phyloP scores from a whole-genome alignment of 2,888 invertebrate species.

The Cheilosia impressa region DNA sequence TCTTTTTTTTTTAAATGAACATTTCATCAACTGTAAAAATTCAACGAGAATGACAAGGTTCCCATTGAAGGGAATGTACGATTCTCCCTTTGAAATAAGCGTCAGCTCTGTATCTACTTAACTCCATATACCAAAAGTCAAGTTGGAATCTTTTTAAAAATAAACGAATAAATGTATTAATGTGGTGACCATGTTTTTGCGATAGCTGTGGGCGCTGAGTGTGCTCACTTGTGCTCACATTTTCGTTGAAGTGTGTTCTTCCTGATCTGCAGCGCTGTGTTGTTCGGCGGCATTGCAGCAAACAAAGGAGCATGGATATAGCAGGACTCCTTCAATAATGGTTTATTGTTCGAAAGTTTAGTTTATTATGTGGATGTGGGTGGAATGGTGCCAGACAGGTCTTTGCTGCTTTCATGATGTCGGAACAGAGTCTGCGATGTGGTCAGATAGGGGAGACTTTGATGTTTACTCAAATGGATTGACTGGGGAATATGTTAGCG shows the following conservation, averaged over 20 bases:
- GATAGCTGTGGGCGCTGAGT: slow-evolving; percentile 12
- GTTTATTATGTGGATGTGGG: too few species aligned
- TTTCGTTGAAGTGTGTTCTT: slow-evolving; percentile 15
- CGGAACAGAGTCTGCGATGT: too few species aligned
- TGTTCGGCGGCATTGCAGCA: background rate
- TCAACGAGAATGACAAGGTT: slow-evolving; percentile 14
- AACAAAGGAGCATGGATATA: too few species aligned
- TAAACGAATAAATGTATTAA: slow-evolving; percentile 25
- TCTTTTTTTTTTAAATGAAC: background rate
- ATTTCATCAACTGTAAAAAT: slow-evolving; percentile 10
- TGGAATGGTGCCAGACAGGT: too few species aligned
- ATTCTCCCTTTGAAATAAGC: slow-evolving; percentile 1
- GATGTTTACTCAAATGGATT: too few species aligned
- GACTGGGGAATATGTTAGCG: too few species aligned
- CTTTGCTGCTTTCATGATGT: too few species aligned
- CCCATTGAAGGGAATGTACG: background rate
- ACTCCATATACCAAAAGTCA: slow-evolving; percentile 10
- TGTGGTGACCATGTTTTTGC: slow-evolving; percentile 23
- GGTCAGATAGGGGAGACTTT: too few species aligned
- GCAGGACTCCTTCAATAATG: too few species aligned
- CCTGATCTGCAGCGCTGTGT: background rate
- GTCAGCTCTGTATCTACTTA: slow-evolving; percentile 12
- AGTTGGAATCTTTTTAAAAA: slow-evolving; percentile 6
- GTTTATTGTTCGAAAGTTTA: too few species aligned
- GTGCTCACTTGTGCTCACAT: slow-evolving; percentile 38